These are phyloP conservation scores for Helicoverpa armigera DNA, from an alignment of 1,140 invertebrate species.

Conservation along the genomic window DNA sequence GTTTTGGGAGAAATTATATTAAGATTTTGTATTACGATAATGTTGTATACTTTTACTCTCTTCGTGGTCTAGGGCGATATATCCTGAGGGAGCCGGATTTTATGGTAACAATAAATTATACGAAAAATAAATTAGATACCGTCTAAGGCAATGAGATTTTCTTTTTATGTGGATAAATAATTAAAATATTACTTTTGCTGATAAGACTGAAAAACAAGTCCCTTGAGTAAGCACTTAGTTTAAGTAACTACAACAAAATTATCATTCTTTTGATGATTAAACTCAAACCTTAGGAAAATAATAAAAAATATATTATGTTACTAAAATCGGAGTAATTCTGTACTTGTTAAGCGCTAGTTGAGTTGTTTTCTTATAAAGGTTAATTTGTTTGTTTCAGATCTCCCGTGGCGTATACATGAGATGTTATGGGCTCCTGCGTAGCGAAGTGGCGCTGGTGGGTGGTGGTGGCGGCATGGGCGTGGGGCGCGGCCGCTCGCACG, in stretches of 20 bases:
- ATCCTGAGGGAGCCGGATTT: slow-evolving; percentile 64
- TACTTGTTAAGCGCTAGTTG: background rate
- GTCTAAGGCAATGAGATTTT: slow-evolving; percentile 65
- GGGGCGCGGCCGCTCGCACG: slow-evolving; percentile 83
- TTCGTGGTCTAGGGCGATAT: slow-evolving; percentile 56
- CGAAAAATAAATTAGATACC: slow-evolving; percentile 68
- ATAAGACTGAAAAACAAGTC: background rate
- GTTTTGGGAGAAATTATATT: slow-evolving; percentile 81
- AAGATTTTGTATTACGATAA: slow-evolving; percentile 79
- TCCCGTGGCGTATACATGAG: slow-evolving; percentile 79
- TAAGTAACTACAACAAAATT: slow-evolving; percentile 5
- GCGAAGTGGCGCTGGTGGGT: slow-evolving; percentile 81
- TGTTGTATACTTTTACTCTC: slow-evolving; percentile 76
- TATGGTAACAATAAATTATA: slow-evolving; percentile 76
- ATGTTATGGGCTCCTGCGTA: slow-evolving; percentile 85
- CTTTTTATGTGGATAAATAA: slow-evolving; percentile 47
- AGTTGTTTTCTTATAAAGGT: slow-evolving; percentile 23
- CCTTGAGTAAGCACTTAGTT: background rate
- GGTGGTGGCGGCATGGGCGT: slow-evolving; percentile 79
- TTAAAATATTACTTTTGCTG: slow-evolving; percentile 13
- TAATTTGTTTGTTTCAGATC: slow-evolving; percentile 73
- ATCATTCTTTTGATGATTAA: background rate
- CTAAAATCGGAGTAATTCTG: no score
- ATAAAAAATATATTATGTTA: no score
- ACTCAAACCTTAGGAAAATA: no score